Percentiles rank a stretch among this genome's conserved stretches.
Conservation (phyloP, 2,888 invertebrate genomes). For the Baccha elongata region DNA sequence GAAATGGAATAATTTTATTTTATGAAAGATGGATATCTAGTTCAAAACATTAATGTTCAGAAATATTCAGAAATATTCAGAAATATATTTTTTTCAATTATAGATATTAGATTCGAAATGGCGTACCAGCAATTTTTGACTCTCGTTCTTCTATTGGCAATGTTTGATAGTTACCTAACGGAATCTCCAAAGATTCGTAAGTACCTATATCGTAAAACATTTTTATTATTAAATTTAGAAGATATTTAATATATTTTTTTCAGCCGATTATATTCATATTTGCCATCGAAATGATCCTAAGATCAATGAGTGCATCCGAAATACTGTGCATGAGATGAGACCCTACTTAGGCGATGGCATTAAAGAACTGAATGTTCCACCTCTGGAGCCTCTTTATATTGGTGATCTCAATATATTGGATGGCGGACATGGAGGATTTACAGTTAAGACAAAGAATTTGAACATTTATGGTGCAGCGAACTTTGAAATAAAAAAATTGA, state of each 20-base stretch:
- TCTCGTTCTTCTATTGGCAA: slow-evolving; percentile 1
- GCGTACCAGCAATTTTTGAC: slow-evolving; percentile 2
- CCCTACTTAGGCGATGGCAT: slow-evolving; percentile 86
- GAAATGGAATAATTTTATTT: no score
- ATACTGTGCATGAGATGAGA: slow-evolving; percentile 85
- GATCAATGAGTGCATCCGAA: slow-evolving; percentile 85
- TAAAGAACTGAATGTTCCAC: slow-evolving; percentile 86
- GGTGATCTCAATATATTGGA: slow-evolving; percentile 87
- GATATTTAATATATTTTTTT: slow-evolving; percentile 71
- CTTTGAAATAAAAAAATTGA: slow-evolving; percentile 85
- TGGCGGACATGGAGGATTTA: slow-evolving; percentile 81
- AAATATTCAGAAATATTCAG: no score
- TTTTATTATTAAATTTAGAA: no score
- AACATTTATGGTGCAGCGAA: slow-evolving; percentile 86
- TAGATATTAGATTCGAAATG: slow-evolving; percentile 51
- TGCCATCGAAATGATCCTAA: slow-evolving; percentile 86
- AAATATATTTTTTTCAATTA: slow-evolving; percentile 1
- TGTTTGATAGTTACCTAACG: slow-evolving; percentile 6
- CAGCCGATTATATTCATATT: slow-evolving; percentile 87
- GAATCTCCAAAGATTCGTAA: slow-evolving; percentile 54
- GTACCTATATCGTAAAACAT: not conserved
- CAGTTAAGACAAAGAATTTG: slow-evolving; percentile 84
- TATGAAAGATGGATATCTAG: no score
- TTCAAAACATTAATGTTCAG: no score
- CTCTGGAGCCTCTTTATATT: slow-evolving; percentile 88